Evolutionary conservation across 2,113 vertebrate species (phyloP).

Genomic region (Hemiprocne comata): DNA sequence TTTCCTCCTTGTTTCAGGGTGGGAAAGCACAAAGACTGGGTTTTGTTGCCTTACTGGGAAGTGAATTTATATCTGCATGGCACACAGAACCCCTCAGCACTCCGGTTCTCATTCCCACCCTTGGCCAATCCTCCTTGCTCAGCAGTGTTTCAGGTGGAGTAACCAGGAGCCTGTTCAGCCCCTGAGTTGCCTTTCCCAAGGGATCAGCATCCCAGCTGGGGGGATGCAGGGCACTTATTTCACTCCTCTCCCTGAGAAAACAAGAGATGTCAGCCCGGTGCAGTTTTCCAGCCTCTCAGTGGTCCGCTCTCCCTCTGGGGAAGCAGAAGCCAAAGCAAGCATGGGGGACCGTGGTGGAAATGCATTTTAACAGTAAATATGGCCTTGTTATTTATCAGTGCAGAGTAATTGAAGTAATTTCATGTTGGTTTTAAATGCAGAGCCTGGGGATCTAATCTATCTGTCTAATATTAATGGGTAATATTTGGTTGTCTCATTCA

Average conservation of each 20-base stretch:
- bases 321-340: background rate
- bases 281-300: background rate
- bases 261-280: accelerated
- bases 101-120: background rate
- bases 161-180: background rate
- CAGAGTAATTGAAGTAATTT: slow-evolving; percentile 75
- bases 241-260: background rate
- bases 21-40: background rate
- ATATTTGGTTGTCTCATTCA: slow-evolving; percentile 69
- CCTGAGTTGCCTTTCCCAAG: accelerated
- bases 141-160: background rate
- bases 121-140: background rate
- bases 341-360: background rate
- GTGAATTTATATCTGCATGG: slow-evolving; percentile 23
- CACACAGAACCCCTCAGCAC: background rate
- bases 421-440: slow-evolving; percentile 64
- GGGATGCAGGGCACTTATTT: background rate
- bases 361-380: slow-evolving; percentile 47
- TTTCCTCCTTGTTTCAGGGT: background rate
- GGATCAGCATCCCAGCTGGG: background rate
- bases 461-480: slow-evolving; percentile 75
- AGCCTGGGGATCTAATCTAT: slow-evolving; percentile 73
- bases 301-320: background rate
- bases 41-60: background rate
- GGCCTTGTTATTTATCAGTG: slow-evolving; percentile 71